Percentiles rank a stretch among this genome's conserved stretches.
These are phyloP conservation scores for Hemibagrus wyckioides DNA, from an alignment of 2,113 vertebrate species.

Conservation along the genomic window DNA sequence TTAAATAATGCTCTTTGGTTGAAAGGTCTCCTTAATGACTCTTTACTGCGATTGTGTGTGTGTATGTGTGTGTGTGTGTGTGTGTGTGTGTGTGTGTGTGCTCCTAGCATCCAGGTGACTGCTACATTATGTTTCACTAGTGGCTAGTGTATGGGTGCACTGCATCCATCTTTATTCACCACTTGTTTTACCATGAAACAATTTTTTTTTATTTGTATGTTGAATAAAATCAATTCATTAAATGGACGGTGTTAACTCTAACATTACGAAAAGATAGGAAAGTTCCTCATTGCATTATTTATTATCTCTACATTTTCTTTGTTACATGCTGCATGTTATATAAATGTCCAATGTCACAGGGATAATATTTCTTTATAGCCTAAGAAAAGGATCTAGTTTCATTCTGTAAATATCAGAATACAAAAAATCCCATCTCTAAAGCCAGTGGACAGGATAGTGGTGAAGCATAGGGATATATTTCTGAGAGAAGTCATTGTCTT, in stretches of 20 bases:
- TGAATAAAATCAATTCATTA: background rate
- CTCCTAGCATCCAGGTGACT: background rate
- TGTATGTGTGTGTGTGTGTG: background rate
- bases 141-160: background rate
- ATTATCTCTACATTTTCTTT: background rate
- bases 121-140: background rate
- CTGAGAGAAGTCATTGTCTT: constrained; percentile 64
- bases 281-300: background rate
- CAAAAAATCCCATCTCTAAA: constrained; percentile 22
- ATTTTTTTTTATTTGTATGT: background rate
- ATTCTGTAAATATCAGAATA: background rate
- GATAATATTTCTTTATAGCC: background rate
- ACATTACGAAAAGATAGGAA: background rate
- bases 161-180: background rate
- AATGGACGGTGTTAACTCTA: background rate
- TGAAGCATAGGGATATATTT: constrained; percentile 65
- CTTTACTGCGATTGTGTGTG: too few relatives aligned
- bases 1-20: background rate
- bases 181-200: background rate
- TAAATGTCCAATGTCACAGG: background rate
- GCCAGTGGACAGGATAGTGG: constrained; percentile 61
- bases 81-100: too few relatives aligned
- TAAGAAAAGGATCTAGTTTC: background rate
- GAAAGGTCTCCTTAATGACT: background rate
- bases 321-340: background rate